A percentile compares a stretch with the other conserved stretches of the same genome.
phyloP scores from a whole-genome alignment of 2,888 invertebrate species.

The Drosophila mulleri region DNA sequence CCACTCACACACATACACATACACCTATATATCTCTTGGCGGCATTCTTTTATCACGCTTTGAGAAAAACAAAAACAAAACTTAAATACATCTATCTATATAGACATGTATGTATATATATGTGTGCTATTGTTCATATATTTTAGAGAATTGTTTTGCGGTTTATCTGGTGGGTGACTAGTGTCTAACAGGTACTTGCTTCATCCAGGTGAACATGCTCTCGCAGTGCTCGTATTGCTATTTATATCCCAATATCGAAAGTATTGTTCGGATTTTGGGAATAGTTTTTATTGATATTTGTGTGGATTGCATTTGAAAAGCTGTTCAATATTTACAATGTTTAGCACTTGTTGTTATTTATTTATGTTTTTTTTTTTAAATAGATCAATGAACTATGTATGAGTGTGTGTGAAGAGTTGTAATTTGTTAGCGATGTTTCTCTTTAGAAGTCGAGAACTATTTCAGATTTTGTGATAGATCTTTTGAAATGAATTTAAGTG shows the following conservation, averaged over 20 bases:
- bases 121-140: conserved; percentile 22
- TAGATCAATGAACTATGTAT: conserved; percentile 11
- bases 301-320: conserved; percentile 8
- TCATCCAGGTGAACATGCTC: conserved; percentile 12
- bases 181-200: conserved; percentile 14
- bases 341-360: background rate
- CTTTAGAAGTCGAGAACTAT: conserved; percentile 1
- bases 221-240: conserved; percentile 3
- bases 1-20: background rate
- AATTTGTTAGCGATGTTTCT: background rate
- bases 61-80: conserved; percentile 12
- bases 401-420: background rate
- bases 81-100: background rate
- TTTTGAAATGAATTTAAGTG: background rate
- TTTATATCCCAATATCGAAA: conserved; percentile 17
- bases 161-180: conserved; percentile 1
- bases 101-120: background rate
- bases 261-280: conserved; percentile 7
- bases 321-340: conserved; percentile 7
- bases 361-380: background rate
- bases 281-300: conserved; percentile 11
- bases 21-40: conserved; percentile 16
- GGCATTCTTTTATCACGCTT: conserved; percentile 61
- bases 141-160: conserved; percentile 5
- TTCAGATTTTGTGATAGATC: background rate